These are phyloP conservation scores for Anolis apletophallus DNA, from an alignment of 2,797 vertebrate species.

Conservation along the genomic window DNA sequence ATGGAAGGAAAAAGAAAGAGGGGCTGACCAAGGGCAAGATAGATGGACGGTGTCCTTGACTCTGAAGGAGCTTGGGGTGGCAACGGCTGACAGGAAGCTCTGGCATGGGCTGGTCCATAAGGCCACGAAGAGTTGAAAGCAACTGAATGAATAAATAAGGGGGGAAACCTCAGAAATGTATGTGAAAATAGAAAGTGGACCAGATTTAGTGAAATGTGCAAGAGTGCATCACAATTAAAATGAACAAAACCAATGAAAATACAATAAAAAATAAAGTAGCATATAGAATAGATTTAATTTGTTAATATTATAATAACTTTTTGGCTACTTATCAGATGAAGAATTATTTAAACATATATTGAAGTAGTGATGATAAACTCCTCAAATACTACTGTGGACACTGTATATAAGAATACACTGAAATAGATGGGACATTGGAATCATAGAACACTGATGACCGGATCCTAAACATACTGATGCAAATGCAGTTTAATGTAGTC, in stretches of 20 bases:
- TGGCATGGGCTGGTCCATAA: no score
- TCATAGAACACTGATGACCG: conserved; percentile 21
- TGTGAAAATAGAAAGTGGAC: background rate
- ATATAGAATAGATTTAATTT: background rate
- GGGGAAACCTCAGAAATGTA: background rate
- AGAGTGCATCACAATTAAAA: background rate
- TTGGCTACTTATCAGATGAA: conserved; percentile 40
- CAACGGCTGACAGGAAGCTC: no score
- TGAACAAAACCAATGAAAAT: background rate
- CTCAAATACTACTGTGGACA: conserved; percentile 40
- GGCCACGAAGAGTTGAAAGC: no score
- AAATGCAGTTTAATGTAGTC: background rate
- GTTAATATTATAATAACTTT: conserved; percentile 32
- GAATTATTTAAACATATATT: conserved; percentile 47
- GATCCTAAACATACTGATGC: background rate
- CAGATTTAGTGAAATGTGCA: background rate
- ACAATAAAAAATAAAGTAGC: background rate
- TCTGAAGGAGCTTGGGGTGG: no score
- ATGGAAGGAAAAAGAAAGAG: no score
- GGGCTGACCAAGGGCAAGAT: no score
- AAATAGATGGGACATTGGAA: conserved; percentile 46
- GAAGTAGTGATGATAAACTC: conserved; percentile 61
- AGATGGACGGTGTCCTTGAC: no score
- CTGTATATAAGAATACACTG: conserved; percentile 62
- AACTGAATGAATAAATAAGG: no score